Evolutionary conservation across 1,140 invertebrate genomes (phyloP).

Genomic region (Tetragnatha versicolor): DNA sequence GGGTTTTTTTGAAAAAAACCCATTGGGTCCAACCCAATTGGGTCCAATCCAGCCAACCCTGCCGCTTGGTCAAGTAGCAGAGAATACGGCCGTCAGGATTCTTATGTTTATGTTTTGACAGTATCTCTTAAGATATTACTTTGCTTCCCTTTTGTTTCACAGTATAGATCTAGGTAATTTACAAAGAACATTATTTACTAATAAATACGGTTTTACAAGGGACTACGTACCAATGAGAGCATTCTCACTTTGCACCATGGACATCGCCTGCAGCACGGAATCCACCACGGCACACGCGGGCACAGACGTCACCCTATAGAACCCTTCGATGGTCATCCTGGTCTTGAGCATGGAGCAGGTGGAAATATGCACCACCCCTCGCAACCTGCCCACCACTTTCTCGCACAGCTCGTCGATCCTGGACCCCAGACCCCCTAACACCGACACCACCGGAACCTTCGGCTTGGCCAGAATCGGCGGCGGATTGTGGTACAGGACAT

Average conservation of each 20-base stretch:
- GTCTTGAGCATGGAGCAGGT: constrained; percentile 47
- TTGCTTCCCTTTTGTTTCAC: too few species aligned
- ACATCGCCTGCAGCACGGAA: constrained; percentile 47
- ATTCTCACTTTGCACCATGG: constrained; percentile 44
- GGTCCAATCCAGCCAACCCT: too few species aligned
- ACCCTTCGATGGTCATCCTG: constrained; percentile 49
- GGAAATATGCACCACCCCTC: constrained; percentile 47
- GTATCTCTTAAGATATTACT: too few species aligned
- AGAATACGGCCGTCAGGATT: too few species aligned
- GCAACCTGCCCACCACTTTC: constrained; percentile 14
- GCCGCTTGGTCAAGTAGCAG: too few species aligned
- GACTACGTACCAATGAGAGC: constrained; percentile 29
- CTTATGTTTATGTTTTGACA: too few species aligned
- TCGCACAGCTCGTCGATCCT: constrained; percentile 44
- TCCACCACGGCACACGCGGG: constrained; percentile 51
- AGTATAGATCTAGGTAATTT: too few species aligned
- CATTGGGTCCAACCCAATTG: too few species aligned
- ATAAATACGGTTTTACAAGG: too few species aligned
- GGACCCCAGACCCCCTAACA: constrained; percentile 34
- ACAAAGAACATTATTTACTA: too few species aligned
- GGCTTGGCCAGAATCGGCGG: constrained; percentile 33
- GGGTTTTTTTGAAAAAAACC: too few species aligned
- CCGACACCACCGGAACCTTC: constrained; percentile 32
- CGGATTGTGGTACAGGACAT: constrained; percentile 45
- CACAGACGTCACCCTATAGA: constrained; percentile 36